Percentiles rank a stretch among this genome's conserved stretches.
These are phyloP conservation scores for Corapipo altera DNA, from an alignment of 2,113 vertebrate species.

Conservation along the genomic window DNA sequence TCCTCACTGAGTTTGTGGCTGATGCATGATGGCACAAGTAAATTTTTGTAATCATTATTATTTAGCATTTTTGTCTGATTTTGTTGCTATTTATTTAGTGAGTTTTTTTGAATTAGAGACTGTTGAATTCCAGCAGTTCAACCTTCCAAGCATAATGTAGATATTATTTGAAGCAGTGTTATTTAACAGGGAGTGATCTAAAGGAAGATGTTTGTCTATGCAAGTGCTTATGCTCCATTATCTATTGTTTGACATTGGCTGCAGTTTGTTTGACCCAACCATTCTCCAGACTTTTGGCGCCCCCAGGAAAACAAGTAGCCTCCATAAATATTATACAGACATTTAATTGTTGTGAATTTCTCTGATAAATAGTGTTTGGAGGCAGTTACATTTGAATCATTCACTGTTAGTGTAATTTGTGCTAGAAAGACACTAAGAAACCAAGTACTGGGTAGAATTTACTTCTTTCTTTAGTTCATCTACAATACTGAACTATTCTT, in stretches of 20 bases:
- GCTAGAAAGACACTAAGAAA: constrained; percentile 7
- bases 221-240: neutral
- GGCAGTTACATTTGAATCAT: neutral
- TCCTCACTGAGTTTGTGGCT: neutral
- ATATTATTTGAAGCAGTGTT: neutral
- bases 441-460: neutral
- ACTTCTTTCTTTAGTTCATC: neutral
- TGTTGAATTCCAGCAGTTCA: neutral
- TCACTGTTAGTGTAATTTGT: neutral
- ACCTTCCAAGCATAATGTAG: neutral
- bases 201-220: neutral
- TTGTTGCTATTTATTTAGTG: neutral
- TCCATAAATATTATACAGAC: constrained; percentile 44
- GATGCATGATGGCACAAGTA: neutral
- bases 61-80: neutral
- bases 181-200: neutral
- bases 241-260: constrained; percentile 33
- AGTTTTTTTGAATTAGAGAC: neutral
- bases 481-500: neutral
- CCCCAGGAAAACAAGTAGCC: constrained; percentile 37
- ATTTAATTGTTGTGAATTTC: constrained; percentile 41
- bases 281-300: constrained; percentile 44
- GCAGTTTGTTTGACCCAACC: constrained; percentile 12
- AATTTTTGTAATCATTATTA: neutral
- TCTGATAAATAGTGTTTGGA: constrained; percentile 37